phyloP scores from a whole-genome alignment of 2,888 invertebrate genomes.

The Iselma pallidipennis region DNA sequence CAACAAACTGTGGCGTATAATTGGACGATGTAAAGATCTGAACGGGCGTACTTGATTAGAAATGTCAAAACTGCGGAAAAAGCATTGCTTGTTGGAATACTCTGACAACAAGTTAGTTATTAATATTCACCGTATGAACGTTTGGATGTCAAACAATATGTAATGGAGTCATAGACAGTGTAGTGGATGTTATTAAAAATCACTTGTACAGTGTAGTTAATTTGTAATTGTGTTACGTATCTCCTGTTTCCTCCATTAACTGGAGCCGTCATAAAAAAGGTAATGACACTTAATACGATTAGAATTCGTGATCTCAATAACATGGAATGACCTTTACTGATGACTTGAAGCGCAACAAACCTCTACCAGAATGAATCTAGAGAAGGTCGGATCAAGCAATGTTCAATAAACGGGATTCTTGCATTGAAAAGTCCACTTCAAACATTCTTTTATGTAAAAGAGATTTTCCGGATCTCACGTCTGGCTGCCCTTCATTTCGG shows the following conservation, averaged over 20 bases:
- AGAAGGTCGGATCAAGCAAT: slow-evolving; percentile 12
- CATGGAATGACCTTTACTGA: slow-evolving; percentile 25
- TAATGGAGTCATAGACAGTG: slow-evolving; percentile 20
- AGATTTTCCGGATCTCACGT: slow-evolving; percentile 36
- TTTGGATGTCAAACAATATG: slow-evolving; percentile 18
- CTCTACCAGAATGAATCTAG: slow-evolving; percentile 23
- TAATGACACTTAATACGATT: slow-evolving; percentile 30
- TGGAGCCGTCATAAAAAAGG: slow-evolving; percentile 18
- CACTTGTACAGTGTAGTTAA: slow-evolving; percentile 20
- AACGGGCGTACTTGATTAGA: not conserved
- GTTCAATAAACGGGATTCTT: slow-evolving; percentile 31
- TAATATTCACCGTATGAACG: slow-evolving; percentile 10
- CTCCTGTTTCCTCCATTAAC: slow-evolving; percentile 12
- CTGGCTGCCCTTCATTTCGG: slow-evolving; percentile 37
- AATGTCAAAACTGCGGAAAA: not conserved
- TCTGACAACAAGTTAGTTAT: not conserved
- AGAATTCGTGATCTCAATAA: slow-evolving; percentile 27
- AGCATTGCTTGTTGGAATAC: not conserved
- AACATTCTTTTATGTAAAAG: slow-evolving; percentile 39
- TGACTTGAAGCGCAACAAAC: slow-evolving; percentile 28
- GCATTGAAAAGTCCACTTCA: slow-evolving; percentile 36
- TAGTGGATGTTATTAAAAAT: slow-evolving; percentile 13
- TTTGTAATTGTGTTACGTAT: slow-evolving; percentile 17
- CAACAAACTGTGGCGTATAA: not conserved
- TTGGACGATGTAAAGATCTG: not conserved